Conservation (phyloP, 2,113 vertebrate species). For the Notothenia rossii region DNA sequence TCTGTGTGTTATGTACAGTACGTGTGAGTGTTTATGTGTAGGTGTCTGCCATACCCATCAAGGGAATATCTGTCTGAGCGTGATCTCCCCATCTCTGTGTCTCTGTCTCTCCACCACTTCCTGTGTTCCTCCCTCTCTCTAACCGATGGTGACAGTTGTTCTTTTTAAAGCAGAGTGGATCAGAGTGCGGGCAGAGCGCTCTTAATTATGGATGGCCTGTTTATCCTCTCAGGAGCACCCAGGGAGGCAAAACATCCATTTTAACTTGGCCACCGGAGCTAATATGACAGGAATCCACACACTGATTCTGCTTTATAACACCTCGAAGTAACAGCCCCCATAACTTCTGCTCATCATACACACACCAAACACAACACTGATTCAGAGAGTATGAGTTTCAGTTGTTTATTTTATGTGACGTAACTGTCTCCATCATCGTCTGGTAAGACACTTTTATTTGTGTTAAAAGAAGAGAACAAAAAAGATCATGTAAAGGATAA, state of each 20-base stretch:
- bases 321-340: constrained; percentile 34
- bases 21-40: constrained; percentile 5
- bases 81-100: constrained; percentile 43
- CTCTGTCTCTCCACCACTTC: constrained; percentile 24
- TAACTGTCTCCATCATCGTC: no score
- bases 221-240: constrained; percentile 77
- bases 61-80: constrained; percentile 29
- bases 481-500: no score
- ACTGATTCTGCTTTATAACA: constrained; percentile 40
- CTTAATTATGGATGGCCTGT: constrained; percentile 81
- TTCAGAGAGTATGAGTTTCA: neutral
- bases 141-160: constrained; percentile 72
- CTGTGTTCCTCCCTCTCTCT: constrained; percentile 30
- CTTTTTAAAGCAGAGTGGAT: constrained; percentile 76
- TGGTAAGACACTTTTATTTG: no score
- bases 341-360: neutral
- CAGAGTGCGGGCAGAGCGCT: constrained; percentile 71
- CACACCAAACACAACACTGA: constrained; percentile 30
- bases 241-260: constrained; percentile 73
- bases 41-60: constrained; percentile 44
- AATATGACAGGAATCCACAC: constrained; percentile 63
- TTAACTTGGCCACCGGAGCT: constrained; percentile 52
- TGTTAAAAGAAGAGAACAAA: no score
- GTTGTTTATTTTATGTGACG: no score
- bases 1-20: constrained; percentile 3